A percentile compares a stretch with the other conserved stretches of the same genome.
Conservation (phyloP, 1,140 invertebrate species). For the Sitophilus oryzae region DNA sequence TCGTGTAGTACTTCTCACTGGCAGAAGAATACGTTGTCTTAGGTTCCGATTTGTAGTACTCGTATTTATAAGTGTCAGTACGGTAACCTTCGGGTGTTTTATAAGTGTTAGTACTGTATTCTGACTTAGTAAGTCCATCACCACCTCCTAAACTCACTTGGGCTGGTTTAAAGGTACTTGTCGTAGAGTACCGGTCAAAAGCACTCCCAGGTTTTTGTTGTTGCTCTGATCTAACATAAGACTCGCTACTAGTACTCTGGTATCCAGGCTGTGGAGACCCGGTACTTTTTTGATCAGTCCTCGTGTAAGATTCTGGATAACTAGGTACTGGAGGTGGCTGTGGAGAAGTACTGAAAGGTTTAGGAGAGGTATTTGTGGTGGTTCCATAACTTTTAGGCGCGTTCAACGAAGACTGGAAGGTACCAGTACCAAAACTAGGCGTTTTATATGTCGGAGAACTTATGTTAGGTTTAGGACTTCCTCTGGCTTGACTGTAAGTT, state of each 20-base stretch:
- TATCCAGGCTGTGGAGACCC: not conserved
- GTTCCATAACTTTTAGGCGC: constrained; percentile 17
- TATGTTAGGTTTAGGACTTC: constrained; percentile 2
- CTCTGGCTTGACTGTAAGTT: constrained; percentile 5
- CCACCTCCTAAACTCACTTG: constrained; percentile 3
- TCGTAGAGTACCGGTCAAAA: not conserved
- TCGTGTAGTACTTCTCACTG: constrained; percentile 47
- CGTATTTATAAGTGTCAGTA: constrained; percentile 39
- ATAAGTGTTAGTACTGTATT: constrained; percentile 37
- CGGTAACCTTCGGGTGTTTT: constrained; percentile 41
- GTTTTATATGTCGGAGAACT: constrained; percentile 2
- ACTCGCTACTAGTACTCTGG: not conserved
- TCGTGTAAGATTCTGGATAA: too few relatives aligned
- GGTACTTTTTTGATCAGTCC: too few relatives aligned
- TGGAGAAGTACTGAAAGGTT: constrained; percentile 19
- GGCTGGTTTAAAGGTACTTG: not conserved
- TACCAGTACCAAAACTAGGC: constrained; percentile 8
- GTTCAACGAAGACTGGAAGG: constrained; percentile 13
- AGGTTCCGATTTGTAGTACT: constrained; percentile 35
- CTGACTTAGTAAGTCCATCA: constrained; percentile 36
- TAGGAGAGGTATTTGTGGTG: constrained; percentile 16
- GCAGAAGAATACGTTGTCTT: constrained; percentile 40
- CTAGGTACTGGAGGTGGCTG: not conserved
- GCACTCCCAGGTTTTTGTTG: not conserved
- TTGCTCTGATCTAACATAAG: constrained; percentile 3